phyloP scores from a whole-genome alignment of 2,888 invertebrate species.

The Pomacea canaliculata region DNA sequence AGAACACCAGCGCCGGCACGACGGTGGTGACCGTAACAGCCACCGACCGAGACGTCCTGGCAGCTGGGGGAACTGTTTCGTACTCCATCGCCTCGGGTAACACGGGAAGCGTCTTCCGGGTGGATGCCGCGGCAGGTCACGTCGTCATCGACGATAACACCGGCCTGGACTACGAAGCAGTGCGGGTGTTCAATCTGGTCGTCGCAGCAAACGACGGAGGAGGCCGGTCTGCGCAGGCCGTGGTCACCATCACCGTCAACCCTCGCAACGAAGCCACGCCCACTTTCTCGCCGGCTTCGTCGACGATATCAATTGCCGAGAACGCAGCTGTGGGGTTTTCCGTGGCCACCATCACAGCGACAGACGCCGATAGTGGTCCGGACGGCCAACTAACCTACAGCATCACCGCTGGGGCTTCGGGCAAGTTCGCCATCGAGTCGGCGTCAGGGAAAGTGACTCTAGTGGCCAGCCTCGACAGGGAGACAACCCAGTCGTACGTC shows the following conservation, averaged over 20 bases:
- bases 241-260: slow-evolving; percentile 39
- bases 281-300: slow-evolving; percentile 36
- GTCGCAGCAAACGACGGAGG: slow-evolving; percentile 44
- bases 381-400: slow-evolving; percentile 46
- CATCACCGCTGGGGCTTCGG: slow-evolving; percentile 38
- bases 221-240: slow-evolving; percentile 34
- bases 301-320: slow-evolving; percentile 31
- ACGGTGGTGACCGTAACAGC: slow-evolving; percentile 45
- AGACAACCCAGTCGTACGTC: slow-evolving; percentile 39
- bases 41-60: slow-evolving; percentile 45
- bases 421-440: slow-evolving; percentile 40
- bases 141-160: slow-evolving; percentile 29
- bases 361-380: slow-evolving; percentile 44
- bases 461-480: slow-evolving; percentile 42
- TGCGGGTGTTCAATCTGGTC: slow-evolving; percentile 39
- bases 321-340: slow-evolving; percentile 32
- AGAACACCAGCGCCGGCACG: slow-evolving; percentile 37
- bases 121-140: slow-evolving; percentile 22
- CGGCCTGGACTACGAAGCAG: slow-evolving; percentile 48
- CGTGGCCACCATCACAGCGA: slow-evolving; percentile 44
- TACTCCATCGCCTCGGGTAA: slow-evolving; percentile 49
- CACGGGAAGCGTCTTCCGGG: slow-evolving; percentile 29
- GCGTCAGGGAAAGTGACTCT: slow-evolving; percentile 41
- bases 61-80: slow-evolving; percentile 40
- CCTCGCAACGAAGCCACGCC: slow-evolving; percentile 48